These are phyloP conservation scores for Pentalonia nigronervosa DNA, from an alignment of 1,140 invertebrate species.

Conservation along the genomic window DNA sequence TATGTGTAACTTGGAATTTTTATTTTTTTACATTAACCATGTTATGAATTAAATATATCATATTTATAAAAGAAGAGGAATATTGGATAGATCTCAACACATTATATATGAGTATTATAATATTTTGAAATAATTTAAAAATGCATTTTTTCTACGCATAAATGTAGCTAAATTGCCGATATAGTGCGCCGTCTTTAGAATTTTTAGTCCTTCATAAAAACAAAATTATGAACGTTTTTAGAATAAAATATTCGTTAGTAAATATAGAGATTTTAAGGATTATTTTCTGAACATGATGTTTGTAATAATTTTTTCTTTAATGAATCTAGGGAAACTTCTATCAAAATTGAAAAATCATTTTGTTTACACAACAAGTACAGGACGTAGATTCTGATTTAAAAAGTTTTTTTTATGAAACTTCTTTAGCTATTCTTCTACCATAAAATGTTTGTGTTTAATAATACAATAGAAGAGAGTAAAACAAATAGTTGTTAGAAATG, in stretches of 20 bases:
- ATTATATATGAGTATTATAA: too few species aligned
- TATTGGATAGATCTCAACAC: neutral
- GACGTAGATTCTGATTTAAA: too few species aligned
- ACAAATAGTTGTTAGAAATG: too few species aligned
- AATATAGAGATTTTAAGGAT: neutral
- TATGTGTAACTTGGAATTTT: neutral
- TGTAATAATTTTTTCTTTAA: too few species aligned
- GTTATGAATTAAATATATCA: neutral
- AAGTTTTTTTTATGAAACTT: too few species aligned
- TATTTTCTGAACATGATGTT: too few species aligned
- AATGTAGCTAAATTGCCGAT: slow-evolving; percentile 8
- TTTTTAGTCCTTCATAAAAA: neutral
- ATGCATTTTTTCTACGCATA: neutral
- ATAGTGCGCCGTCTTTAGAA: neutral
- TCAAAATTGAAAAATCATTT: too few species aligned
- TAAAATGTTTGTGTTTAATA: too few species aligned
- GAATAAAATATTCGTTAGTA: neutral
- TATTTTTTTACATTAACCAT: neutral
- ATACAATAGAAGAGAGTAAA: too few species aligned
- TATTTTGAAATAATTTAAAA: neutral
- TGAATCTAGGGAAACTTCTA: too few species aligned
- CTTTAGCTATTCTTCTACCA: too few species aligned
- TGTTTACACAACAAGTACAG: too few species aligned
- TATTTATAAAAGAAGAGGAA: neutral
- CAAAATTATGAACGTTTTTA: neutral